phyloP scores from a whole-genome alignment of 2,888 invertebrate genomes.

The Zeuzera pyrina region DNA sequence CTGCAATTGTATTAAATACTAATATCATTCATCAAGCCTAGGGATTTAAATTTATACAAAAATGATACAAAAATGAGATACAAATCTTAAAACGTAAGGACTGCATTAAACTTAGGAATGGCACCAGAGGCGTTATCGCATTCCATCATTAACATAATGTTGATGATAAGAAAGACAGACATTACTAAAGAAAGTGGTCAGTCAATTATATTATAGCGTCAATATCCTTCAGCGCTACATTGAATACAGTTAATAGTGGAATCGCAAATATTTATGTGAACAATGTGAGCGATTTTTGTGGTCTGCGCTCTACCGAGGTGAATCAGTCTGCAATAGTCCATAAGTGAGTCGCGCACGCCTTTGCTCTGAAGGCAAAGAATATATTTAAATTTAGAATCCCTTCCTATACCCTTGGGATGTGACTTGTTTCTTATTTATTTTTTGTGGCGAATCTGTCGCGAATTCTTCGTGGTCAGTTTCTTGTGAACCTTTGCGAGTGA shows the following conservation, averaged over 20 bases:
- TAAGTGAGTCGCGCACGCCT: constrained; percentile 64
- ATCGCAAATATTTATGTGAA: constrained; percentile 53
- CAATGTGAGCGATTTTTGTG: constrained; percentile 61
- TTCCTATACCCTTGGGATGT: constrained; percentile 44
- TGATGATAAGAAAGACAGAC: neutral
- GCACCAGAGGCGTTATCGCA: no score
- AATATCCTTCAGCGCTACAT: constrained; percentile 15
- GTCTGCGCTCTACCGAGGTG: constrained; percentile 45
- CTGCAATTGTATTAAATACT: constrained; percentile 15
- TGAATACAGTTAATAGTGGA: constrained; percentile 23
- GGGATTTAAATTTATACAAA: no score
- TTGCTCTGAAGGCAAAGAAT: constrained; percentile 41
- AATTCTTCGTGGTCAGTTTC: constrained; percentile 34
- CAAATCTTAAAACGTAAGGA: no score
- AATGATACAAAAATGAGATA: no score
- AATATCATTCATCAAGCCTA: no score
- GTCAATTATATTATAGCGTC: no score
- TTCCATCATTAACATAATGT: no score
- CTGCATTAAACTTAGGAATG: no score
- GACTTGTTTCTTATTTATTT: constrained; percentile 28
- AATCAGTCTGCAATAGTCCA: constrained; percentile 67
- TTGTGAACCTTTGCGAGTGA: constrained; percentile 28
- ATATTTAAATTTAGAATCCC: constrained; percentile 66
- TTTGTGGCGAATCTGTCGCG: constrained; percentile 20
- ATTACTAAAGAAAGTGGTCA: neutral